Evolutionary conservation across 2,888 invertebrate species (phyloP).

Genomic region (Yponomeuta plumbellus): DNA sequence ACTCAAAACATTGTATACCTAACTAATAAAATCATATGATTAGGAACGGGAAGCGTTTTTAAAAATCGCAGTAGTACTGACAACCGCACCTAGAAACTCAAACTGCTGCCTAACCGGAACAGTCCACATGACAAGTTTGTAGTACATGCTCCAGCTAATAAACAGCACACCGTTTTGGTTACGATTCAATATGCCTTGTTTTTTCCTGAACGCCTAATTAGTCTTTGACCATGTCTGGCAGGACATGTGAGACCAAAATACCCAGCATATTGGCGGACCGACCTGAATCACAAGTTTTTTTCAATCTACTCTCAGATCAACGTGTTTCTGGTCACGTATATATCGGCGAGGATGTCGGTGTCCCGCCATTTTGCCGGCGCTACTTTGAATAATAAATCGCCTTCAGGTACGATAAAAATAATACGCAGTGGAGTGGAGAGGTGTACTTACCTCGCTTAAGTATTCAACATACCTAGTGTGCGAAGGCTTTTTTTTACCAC

Average conservation of each 20-base stretch:
- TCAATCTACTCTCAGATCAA: conserved; percentile 5
- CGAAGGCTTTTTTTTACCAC: neutral
- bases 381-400: conserved; percentile 14
- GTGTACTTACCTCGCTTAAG: neutral
- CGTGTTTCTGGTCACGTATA: conserved; percentile 19
- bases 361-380: conserved; percentile 16
- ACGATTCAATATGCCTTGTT: too few relatives aligned
- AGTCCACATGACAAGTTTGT: too few relatives aligned
- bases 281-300: neutral
- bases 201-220: too few relatives aligned
- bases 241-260: neutral
- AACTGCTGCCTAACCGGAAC: too few relatives aligned
- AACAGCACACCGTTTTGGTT: too few relatives aligned
- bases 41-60: too few relatives aligned
- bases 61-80: too few relatives aligned
- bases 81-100: too few relatives aligned
- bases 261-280: neutral
- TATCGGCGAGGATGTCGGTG: neutral
- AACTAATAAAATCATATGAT: too few relatives aligned
- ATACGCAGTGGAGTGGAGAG: neutral
- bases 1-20: too few relatives aligned
- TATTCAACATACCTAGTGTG: neutral
- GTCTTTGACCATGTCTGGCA: too few relatives aligned
- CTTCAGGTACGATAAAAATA: neutral
- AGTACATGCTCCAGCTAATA: too few relatives aligned